Evolutionary conservation across 2,888 invertebrate genomes (phyloP), one percentile per base, ranked within the genome.

Genomic region (Oscheius myriophilus): DNA sequence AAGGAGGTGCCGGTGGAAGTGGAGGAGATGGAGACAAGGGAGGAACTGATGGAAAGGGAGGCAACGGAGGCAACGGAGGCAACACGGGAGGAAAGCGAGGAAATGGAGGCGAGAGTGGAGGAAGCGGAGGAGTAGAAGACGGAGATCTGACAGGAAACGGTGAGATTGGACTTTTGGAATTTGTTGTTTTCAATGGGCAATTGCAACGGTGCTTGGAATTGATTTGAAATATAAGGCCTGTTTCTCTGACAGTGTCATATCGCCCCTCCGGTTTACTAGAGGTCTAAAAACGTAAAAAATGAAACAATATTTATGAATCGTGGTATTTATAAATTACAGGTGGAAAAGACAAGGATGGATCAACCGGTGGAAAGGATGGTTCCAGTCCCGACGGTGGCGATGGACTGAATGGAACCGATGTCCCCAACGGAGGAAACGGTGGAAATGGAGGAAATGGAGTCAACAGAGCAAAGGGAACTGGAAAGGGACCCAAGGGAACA

Each of bases 1-100:
- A 52, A 55, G 57, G 33, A 53, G 67, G 63, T n/a, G 54, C 75
- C 41, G 63, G 41, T 26, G 57, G 57, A 62, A 59, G 33, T 54
- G 68, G 63, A 54, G 57, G 65, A 23, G 51, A n/a, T 14, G 54
- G 41, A 45, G 45, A 11, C 2, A 49, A 49, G 11, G 23, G 11
- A 18, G 49, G 16, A n/a, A 18, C 49, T 4, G 45, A 45, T 26
- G 23, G 53, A 53, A 21, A 41, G 12, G 62, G 54, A 58, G 55
- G 9, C 43, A 25, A 67, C 42, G 51, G 55, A 43, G 45, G 41
- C 49, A 1, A 43, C n/a, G 53, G 49, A 51, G 46, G 18, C 18
- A 39, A 69, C 39, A 57, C 55, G 39, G 46, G 55, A 45, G 59
- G 55, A 53, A 59, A 26, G 26, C 9, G 26, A 54, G 54, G 49